These are phyloP conservation scores for Cherax quadricarinatus DNA, from an alignment of 1,140 invertebrate species.

Conservation along the genomic window DNA sequence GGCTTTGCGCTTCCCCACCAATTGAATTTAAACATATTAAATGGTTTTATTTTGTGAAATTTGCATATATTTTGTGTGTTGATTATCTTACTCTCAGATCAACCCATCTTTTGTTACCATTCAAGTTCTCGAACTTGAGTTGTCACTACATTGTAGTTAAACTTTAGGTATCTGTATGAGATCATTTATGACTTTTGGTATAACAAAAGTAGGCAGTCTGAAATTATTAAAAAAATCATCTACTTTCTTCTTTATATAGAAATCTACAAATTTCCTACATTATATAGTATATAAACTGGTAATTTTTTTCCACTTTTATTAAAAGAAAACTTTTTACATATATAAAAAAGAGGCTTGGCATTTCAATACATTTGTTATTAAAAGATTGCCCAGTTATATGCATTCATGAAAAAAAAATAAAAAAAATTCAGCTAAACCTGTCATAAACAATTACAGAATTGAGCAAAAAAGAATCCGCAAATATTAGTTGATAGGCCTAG, in stretches of 20 bases:
- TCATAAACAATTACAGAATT: slow-evolving; percentile 46
- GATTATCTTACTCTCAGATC: background rate
- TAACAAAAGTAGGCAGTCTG: background rate
- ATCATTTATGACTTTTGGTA: slow-evolving; percentile 39
- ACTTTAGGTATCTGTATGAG: slow-evolving; percentile 38
- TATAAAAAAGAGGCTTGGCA: slow-evolving; percentile 6
- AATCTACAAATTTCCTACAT: background rate
- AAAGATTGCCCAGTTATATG: background rate
- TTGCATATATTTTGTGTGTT: background rate
- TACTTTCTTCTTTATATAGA: background rate
- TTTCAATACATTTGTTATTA: slow-evolving; percentile 1
- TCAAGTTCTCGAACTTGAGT: background rate
- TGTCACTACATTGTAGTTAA: slow-evolving; percentile 31
- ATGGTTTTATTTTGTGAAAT: background rate
- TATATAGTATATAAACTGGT: background rate
- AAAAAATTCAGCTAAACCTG: slow-evolving; percentile 39
- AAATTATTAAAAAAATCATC: background rate
- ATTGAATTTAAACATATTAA: background rate
- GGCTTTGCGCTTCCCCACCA: no score
- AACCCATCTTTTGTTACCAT: slow-evolving; percentile 20
- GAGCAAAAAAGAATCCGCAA: slow-evolving; percentile 60
- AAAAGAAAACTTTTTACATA: background rate
- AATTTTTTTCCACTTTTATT: background rate
- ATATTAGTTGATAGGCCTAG: slow-evolving; percentile 32
- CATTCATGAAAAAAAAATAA: no score